Conservation (phyloP, 2,113 vertebrate species). For the Aphelocoma coerulescens region DNA sequence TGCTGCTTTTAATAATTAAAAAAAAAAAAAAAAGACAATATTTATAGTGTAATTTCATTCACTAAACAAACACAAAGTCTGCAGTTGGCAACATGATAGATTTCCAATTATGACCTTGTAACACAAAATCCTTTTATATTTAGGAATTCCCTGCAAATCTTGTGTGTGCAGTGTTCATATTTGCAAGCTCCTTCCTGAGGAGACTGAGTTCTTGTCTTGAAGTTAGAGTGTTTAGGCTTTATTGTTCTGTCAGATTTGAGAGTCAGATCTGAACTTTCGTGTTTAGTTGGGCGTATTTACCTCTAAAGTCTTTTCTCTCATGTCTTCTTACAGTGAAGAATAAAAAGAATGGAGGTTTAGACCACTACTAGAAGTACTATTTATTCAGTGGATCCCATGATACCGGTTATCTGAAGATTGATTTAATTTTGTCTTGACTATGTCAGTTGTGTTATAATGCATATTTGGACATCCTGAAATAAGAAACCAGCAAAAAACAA, state of each 20-base stretch:
- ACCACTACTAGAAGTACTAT: neutral
- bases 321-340: neutral
- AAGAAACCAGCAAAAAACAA: neutral
- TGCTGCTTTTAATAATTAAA: neutral
- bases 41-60: neutral
- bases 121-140: neutral
- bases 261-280: neutral
- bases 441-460: neutral
- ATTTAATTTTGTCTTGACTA: neutral
- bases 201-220: neutral
- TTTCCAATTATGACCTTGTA: neutral
- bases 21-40: accelerated
- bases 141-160: neutral
- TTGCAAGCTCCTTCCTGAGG: neutral
- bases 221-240: neutral
- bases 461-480: accelerated
- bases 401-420: neutral
- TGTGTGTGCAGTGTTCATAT: neutral
- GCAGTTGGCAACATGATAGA: neutral
- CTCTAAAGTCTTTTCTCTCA: neutral
- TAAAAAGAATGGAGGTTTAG: neutral
- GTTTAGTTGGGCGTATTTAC: neutral
- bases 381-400: neutral
- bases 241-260: neutral
- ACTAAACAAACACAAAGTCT: neutral